phyloP scores from a whole-genome alignment of 2,113 vertebrate species.

The Anas platyrhynchos region DNA sequence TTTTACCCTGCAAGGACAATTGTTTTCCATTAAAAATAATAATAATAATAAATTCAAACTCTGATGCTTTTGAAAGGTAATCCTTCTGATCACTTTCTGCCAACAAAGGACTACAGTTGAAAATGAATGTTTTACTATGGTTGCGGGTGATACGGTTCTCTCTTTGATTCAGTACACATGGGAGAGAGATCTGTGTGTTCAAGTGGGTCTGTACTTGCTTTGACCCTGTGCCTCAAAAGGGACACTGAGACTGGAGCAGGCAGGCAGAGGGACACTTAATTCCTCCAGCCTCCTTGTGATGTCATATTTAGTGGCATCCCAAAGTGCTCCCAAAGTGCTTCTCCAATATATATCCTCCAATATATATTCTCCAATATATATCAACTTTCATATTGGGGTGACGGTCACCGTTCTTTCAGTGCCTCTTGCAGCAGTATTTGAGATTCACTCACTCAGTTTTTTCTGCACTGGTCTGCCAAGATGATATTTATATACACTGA shows the following conservation, averaged over 20 bases:
- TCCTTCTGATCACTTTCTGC: background rate
- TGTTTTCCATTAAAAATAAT: slow-evolving; percentile 16
- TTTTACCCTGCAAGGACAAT: slow-evolving; percentile 32
- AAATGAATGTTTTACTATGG: background rate
- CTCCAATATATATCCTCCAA: background rate
- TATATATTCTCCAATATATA: too few species aligned
- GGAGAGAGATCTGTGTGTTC: background rate
- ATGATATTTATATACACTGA: background rate
- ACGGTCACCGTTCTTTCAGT: background rate
- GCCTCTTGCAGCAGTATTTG: background rate
- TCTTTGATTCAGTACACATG: background rate
- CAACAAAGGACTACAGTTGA: background rate
- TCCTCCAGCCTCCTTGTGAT: background rate
- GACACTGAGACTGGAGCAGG: background rate
- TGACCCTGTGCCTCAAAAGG: background rate
- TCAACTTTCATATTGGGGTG: background rate
- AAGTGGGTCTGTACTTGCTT: background rate
- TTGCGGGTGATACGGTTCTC: background rate
- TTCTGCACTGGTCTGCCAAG: background rate
- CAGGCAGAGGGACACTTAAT: background rate
- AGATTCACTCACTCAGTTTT: background rate
- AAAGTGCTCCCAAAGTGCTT: background rate
- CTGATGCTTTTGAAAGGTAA: background rate
- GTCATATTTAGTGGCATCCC: background rate
- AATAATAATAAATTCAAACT: background rate